phyloP scores from a whole-genome alignment of 2,888 invertebrate genomes.

The Scaptomyza reducta region DNA sequence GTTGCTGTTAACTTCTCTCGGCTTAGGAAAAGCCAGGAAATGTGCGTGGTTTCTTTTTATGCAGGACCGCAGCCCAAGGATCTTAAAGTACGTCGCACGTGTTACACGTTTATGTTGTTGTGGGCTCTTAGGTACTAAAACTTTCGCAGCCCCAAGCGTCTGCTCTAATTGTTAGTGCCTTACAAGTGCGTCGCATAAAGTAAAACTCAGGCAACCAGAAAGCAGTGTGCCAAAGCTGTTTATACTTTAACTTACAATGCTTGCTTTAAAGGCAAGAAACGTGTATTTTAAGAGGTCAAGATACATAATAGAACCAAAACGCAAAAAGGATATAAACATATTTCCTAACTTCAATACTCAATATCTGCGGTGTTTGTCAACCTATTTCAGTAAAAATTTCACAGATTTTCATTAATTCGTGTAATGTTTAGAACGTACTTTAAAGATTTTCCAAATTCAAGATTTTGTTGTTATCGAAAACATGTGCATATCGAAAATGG shows the following conservation, averaged over 20 bases:
- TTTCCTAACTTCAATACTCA: too few species aligned
- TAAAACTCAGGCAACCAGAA: slow-evolving; percentile 10
- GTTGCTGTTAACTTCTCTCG: not conserved
- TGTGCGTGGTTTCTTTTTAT: slow-evolving; percentile 44
- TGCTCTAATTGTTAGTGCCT: slow-evolving; percentile 60
- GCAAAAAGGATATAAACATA: too few species aligned
- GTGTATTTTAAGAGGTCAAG: not conserved
- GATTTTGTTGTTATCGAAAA: too few species aligned
- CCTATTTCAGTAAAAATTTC: too few species aligned
- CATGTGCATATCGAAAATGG: too few species aligned
- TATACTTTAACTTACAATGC: slow-evolving; percentile 8
- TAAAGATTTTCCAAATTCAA: too few species aligned
- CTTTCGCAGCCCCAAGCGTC: slow-evolving; percentile 56
- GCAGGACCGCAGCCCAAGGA: slow-evolving; percentile 25
- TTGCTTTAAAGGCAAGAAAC: not conserved
- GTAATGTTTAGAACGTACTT: too few species aligned
- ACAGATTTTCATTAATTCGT: too few species aligned
- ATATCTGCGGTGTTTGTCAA: too few species aligned
- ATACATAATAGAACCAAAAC: not conserved
- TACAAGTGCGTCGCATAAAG: slow-evolving; percentile 31
- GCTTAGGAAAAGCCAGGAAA: slow-evolving; percentile 4
- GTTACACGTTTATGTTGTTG: slow-evolving; percentile 30
- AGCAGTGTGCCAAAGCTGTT: slow-evolving; percentile 23
- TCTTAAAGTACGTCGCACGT: slow-evolving; percentile 41
- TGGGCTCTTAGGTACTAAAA: slow-evolving; percentile 58